Base-by-base conservation (phyloP, 2,113 vertebrate species). In the Chaetodon trifascialis region DNA sequence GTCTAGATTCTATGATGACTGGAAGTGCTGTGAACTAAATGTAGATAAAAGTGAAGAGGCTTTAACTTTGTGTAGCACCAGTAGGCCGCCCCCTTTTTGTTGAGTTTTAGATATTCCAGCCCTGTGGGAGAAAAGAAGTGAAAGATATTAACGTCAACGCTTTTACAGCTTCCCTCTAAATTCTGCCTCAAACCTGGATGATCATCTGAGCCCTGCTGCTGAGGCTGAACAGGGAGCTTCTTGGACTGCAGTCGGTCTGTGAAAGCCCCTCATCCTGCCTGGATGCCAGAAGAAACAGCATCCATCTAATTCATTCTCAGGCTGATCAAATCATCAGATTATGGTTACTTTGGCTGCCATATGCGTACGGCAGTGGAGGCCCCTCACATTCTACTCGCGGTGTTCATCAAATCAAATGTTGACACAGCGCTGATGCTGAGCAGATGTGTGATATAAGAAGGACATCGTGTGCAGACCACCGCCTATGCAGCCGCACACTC, bases 391-490 rank as follows among this genome's bases (percentile, higher is more conserved):
- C 65, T 44, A 7, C 69, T 23, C 19, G 70, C 54, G 1, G 16
- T 21, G 69, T 55, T 70, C 68, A 59, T 80, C 14, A n/a, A 82
- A 85, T 92, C 63, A 6, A 80, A 79, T 82, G 70, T 86, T 83
- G 83, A 81, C 81, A 80, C 42, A 70, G 84, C 2, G 70, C 78
- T 91, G 91, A 92, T 93, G 79, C 82, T 40, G 70, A 89, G 85
- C 93, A 92, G 92, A 94, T 92, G 87, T 92, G 86, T 60, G 14
- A 82, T 90, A 77, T 78, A 79, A 91, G 81, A 67, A 83, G 86
- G 73, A 85, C 83, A 80, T 56, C 15, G 34, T 84, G 76, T 79
- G 52, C 71, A 25, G 89, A 89, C 92, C 85, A 88, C 88, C 90
- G 84, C 85, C 88, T 16, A 73, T 79, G 85, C 83, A 76, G 51